Evolutionary conservation across 2,888 invertebrate species (phyloP), one percentile per base, ranked within the genome.

Genomic region (Sussaba pulchella): DNA sequence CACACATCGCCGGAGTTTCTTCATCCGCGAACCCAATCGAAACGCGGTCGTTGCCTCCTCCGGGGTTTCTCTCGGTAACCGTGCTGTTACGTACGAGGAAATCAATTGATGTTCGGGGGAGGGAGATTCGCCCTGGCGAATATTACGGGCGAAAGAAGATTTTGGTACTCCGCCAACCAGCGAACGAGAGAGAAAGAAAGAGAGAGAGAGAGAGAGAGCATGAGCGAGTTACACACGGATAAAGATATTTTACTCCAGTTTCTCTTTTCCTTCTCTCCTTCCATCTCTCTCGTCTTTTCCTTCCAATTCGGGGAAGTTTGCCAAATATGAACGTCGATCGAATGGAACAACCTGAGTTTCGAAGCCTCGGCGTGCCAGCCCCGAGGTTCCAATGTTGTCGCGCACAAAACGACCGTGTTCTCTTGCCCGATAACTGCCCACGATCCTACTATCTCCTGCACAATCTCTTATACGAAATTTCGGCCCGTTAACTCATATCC

Each of bases 61-160:
- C 64, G 73, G 43, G 63, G 47, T 43, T 41, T 45, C 59, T 64
- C 63, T 43, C 43, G 75, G 70, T 71, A 67, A 74, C 78, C 81
- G 73, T 82, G 63, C 70, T 61, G 83, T 84, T 84, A 83, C 81
- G 80, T 83, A 83, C 83, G 76, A 77, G 78, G 81, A 81, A 82
- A 78, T 70, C 83, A 83, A 84, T 83, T 83, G 82, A 82, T n/a
- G n/a, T n/a, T n/a, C n/a, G n/a, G n/a, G 73, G 78, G 83, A 26
- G 63, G 83, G 43, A 61, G 74, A 73, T 75, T 80, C 80, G 78
- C 79, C 78, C 78, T 76, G 76, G 54, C 83, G 80, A 82, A 81
- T 83, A 82, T 83, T 82, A 83, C 61, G 78, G 73, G 31, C 66
- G 61, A 80, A 73, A 79, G 63, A 67, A 77, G 63, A 69, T 73